Base-by-base conservation (phyloP, 1,140 invertebrate species). In the Leptopilina boulardi region DNA sequence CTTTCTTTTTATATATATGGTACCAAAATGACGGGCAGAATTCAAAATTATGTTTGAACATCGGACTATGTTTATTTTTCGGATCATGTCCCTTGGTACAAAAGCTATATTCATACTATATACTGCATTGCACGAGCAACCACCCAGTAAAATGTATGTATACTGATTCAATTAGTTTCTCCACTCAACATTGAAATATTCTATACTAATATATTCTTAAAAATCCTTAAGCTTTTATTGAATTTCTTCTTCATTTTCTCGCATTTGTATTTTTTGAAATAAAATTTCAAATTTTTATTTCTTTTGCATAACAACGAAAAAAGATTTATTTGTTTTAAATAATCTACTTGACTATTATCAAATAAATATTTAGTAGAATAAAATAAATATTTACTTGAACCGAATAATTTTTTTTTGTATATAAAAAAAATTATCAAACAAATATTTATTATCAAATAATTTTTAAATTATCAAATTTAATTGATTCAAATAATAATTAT, bases 41-140 rank as follows among this genome's bases (percentile, higher is more conserved):
- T 59, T 59, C 21, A 13, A 59, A 59, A 59, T 59, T 59, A 23
- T 59, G 56, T 59, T 59, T 59, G 23, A 26, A 26, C 56, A 59
- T 56, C 2, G 3, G 56, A 11, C 21, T 59, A 23, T 59, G 19
- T 59, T 59, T 59, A 59, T 59, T 59, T 59, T 26, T 5, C 11
- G 19, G 10, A 59, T 23, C 56, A 23, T 23, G 56, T 59, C 56
- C 56, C 5, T 23, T 59, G 19, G 10, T 23, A 59, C 23, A 59
- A 59, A 59, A 59, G 23, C 56, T 4, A 38, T 21, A 2, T 21
- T 54, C 47, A 59, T 5, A 21, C 19, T 21, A n/a, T n/a, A n/a
- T n/a, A n/a, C n/a, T n/a, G n/a, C n/a, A n/a, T n/a, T n/a, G n/a
- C n/a, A 10, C 54, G 4, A 13, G 54, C 21, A 59, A 23, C 21